Percentiles rank a stretch among this genome's conserved stretches.
Conservation (phyloP, 2,797 vertebrate species). For the Lithobates pipiens region DNA sequence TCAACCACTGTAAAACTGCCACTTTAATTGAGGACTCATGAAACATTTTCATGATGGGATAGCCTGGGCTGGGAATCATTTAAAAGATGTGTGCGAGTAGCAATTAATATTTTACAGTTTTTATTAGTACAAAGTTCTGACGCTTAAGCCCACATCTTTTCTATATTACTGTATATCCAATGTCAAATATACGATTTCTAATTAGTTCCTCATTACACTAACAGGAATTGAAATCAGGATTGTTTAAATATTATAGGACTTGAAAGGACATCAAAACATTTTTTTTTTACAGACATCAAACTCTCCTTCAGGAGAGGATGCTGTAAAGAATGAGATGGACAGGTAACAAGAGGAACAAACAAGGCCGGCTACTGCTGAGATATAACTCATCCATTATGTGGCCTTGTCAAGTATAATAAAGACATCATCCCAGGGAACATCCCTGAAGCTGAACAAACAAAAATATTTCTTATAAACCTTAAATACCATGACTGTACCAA, state of each 20-base stretch:
- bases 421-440: slow-evolving; percentile 46
- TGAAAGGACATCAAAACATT: slow-evolving; percentile 19
- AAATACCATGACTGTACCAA: slow-evolving; percentile 38
- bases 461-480: slow-evolving; percentile 42
- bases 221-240: not conserved
- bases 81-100: not conserved
- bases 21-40: not conserved
- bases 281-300: slow-evolving; percentile 17
- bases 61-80: not conserved
- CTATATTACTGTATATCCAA: not conserved
- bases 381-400: slow-evolving; percentile 57
- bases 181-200: not conserved
- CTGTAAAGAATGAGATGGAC: slow-evolving; percentile 25
- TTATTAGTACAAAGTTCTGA: not conserved
- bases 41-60: not conserved
- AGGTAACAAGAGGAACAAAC: slow-evolving; percentile 55
- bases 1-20: slow-evolving; percentile 9
- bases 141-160: not conserved
- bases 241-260: not conserved
- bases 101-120: not conserved
- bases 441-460: slow-evolving; percentile 53
- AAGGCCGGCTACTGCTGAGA: slow-evolving; percentile 50
- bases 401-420: slow-evolving; percentile 48
- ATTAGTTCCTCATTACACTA: not conserved
- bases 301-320: slow-evolving; percentile 31